These are phyloP conservation scores for Seriola aureovittata DNA, from an alignment of 2,113 vertebrate species.

Conservation along the genomic window DNA sequence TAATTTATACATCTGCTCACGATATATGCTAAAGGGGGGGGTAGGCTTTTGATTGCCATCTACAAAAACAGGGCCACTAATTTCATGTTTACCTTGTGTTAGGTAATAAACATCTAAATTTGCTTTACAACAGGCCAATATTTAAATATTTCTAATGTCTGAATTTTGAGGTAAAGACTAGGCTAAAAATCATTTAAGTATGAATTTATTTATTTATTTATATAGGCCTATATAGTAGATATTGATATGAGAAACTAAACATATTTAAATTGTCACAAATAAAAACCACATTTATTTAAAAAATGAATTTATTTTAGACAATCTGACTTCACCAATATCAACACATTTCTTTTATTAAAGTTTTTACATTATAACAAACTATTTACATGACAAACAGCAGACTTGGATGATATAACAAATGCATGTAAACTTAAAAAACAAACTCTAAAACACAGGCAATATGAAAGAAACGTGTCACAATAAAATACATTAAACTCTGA, in stretches of 20 bases:
- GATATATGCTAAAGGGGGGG: background rate
- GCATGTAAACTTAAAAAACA: conserved; percentile 19
- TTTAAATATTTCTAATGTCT: background rate
- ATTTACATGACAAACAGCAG: conserved; percentile 54
- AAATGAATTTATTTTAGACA: conserved; percentile 63
- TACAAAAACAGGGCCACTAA: background rate
- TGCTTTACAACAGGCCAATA: background rate
- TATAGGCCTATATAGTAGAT: no score
- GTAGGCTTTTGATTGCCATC: background rate
- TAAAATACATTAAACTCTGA: conserved; percentile 22
- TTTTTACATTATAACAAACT: conserved; percentile 44
- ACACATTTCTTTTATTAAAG: conserved; percentile 24
- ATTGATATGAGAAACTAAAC: no score
- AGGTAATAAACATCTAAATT: background rate
- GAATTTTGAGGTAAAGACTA: background rate
- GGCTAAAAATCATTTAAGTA: background rate
- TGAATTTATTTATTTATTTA: background rate
- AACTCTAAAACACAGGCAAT: conserved; percentile 30
- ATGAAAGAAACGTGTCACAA: conserved; percentile 25
- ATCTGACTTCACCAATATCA: conserved; percentile 24
- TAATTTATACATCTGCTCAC: background rate
- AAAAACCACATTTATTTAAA: conserved; percentile 32
- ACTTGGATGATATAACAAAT: conserved; percentile 22
- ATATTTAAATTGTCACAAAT: background rate
- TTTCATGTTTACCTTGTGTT: background rate